Evolutionary conservation across 1,140 invertebrate genomes (phyloP).

Genomic region (Pygmarrhopalites habei): DNA sequence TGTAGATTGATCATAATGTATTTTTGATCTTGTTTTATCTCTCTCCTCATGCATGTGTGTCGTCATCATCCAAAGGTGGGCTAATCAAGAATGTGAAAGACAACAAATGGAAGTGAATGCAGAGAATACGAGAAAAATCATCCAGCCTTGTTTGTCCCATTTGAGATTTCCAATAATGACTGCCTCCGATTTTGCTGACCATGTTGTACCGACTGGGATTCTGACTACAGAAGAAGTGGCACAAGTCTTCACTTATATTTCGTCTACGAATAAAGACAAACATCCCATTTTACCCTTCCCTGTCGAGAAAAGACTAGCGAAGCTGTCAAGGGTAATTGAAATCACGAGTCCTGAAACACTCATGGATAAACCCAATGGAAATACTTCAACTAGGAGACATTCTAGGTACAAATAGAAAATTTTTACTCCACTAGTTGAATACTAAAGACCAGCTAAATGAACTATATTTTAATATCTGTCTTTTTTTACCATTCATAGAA

Average conservation of each 20-base stretch:
- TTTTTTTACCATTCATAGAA: too few species aligned
- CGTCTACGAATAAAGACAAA: background rate
- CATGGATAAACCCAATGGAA: too few species aligned
- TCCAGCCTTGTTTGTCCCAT: constrained; percentile 60
- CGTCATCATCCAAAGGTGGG: constrained; percentile 55
- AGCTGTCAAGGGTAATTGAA: background rate
- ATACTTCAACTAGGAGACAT: too few species aligned
- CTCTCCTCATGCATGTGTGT: background rate
- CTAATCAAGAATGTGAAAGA: constrained; percentile 66
- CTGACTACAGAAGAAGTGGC: constrained; percentile 65
- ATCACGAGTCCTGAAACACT: background rate
- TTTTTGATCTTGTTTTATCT: background rate
- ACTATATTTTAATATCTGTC: too few species aligned
- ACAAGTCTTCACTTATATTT: constrained; percentile 19
- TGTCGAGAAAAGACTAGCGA: background rate
- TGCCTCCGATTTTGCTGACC: constrained; percentile 76
- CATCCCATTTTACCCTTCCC: background rate
- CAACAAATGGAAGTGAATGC: constrained; percentile 58
- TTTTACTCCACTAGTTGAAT: too few species aligned
- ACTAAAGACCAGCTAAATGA: too few species aligned
- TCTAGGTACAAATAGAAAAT: too few species aligned
- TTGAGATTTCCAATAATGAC: constrained; percentile 82
- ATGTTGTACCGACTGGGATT: constrained; percentile 67
- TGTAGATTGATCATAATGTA: background rate
- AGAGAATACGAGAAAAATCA: constrained; percentile 61